A percentile compares a stretch with the other conserved stretches of the same genome.
Evolutionary conservation across 1,140 invertebrate genomes (phyloP).

Genomic region (Drosophila bocqueti): DNA sequence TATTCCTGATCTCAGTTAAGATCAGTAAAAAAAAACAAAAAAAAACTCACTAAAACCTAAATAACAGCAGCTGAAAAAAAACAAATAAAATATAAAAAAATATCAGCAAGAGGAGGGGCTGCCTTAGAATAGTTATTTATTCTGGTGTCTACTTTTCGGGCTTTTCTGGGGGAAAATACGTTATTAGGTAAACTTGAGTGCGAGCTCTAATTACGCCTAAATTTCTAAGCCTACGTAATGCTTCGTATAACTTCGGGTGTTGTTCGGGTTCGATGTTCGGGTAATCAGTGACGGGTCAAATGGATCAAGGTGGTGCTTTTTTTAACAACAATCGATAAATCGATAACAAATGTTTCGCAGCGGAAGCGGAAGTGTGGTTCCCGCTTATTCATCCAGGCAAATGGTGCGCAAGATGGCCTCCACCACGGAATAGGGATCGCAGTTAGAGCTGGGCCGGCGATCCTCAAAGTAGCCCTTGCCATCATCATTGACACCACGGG

Average conservation of each 20-base stretch:
- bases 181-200: slow-evolving; percentile 46
- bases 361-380: background rate
- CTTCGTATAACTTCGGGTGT: slow-evolving; percentile 32
- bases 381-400: slow-evolving; percentile 87
- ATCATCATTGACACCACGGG: slow-evolving; percentile 91
- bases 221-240: slow-evolving; percentile 39
- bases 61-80: slow-evolving; percentile 51
- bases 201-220: slow-evolving; percentile 39
- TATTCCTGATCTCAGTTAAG: slow-evolving; percentile 3
- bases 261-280: slow-evolving; percentile 32
- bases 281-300: slow-evolving; percentile 32
- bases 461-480: slow-evolving; percentile 95
- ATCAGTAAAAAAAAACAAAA: slow-evolving; percentile 15
- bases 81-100: slow-evolving; percentile 31
- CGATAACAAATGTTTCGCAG: slow-evolving; percentile 33
- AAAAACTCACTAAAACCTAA: slow-evolving; percentile 43
- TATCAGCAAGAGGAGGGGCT: slow-evolving; percentile 27
- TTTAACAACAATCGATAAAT: slow-evolving; percentile 47
- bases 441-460: slow-evolving; percentile 94
- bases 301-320: slow-evolving; percentile 20
- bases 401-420: slow-evolving; percentile 89
- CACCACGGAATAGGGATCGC: slow-evolving; percentile 92
- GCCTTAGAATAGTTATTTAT: slow-evolving; percentile 32
- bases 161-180: slow-evolving; percentile 37
- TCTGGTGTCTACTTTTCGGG: slow-evolving; percentile 19